These are phyloP conservation scores for Rana temporaria DNA, from an alignment of 2,113 vertebrate species.

Conservation along the genomic window DNA sequence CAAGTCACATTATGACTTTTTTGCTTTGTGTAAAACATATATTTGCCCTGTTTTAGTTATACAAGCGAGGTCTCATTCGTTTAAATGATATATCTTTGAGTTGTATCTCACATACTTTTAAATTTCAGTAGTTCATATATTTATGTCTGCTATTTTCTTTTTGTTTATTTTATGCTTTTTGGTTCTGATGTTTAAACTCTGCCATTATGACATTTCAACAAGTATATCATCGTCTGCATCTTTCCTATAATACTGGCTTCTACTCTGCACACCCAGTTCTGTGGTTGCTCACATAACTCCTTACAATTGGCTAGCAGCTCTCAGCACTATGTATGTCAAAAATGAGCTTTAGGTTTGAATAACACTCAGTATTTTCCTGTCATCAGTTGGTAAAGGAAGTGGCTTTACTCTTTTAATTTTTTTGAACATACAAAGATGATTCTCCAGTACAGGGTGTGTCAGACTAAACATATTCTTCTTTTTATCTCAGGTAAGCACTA, in stretches of 20 bases:
- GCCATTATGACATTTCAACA: too few relatives aligned
- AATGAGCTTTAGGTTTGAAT: not conserved
- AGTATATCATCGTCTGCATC: not conserved
- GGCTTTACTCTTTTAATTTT: constrained; percentile 12
- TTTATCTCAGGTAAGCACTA: not conserved
- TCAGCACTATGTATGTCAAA: not conserved
- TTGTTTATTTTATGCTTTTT: too few relatives aligned
- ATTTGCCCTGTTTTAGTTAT: too few relatives aligned
- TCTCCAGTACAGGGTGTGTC: not conserved
- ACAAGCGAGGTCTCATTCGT: too few relatives aligned
- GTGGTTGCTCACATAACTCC: not conserved
- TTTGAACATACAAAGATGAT: not conserved
- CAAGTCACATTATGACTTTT: too few relatives aligned
- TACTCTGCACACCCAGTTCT: not conserved
- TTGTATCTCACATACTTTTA: too few relatives aligned
- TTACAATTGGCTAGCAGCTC: constrained; percentile 1
- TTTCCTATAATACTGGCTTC: not conserved
- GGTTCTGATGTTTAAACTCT: too few relatives aligned
- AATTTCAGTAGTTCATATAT: too few relatives aligned
- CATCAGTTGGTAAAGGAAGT: constrained; percentile 21
- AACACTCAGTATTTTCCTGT: not conserved
- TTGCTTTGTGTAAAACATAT: too few relatives aligned
- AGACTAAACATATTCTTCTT: not conserved
- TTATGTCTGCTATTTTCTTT: too few relatives aligned
- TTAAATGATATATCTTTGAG: too few relatives aligned